phyloP scores from a whole-genome alignment of 2,888 invertebrate genomes.

The Aporophyla nigra region DNA sequence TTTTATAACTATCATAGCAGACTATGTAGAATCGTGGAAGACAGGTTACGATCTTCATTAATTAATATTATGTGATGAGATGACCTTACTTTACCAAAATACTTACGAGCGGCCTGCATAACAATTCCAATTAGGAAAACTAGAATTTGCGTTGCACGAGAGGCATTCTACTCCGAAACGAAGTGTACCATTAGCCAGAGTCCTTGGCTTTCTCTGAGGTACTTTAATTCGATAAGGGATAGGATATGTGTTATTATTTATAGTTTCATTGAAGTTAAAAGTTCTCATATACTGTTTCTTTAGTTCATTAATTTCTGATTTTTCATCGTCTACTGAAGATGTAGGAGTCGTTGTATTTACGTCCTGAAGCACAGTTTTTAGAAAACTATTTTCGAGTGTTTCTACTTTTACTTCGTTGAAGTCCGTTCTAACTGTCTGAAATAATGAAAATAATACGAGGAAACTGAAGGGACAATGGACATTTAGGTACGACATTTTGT shows the following conservation, averaged over 20 bases:
- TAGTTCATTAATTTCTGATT: constrained; percentile 70
- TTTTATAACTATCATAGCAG: not conserved
- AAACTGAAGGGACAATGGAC: constrained; percentile 67
- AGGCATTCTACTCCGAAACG: constrained; percentile 69
- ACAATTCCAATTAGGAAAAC: constrained; percentile 69
- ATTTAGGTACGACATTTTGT: constrained; percentile 66
- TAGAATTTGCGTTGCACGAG: constrained; percentile 71
- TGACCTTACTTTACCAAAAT: not conserved
- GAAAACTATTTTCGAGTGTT: constrained; percentile 70
- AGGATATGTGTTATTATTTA: constrained; percentile 38
- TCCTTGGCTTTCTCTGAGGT: constrained; percentile 66
- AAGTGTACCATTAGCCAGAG: constrained; percentile 32
- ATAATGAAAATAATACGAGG: constrained; percentile 74
- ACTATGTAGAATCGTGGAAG: not conserved
- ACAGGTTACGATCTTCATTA: not conserved
- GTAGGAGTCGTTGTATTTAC: constrained; percentile 69
- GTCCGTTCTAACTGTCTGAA: constrained; percentile 66
- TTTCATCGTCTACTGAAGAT: constrained; percentile 65
- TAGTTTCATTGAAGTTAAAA: constrained; percentile 67
- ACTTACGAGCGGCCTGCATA: constrained; percentile 75
- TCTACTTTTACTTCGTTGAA: constrained; percentile 69
- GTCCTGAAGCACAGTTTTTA: constrained; percentile 62
- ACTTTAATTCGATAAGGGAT: constrained; percentile 48
- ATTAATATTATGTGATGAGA: not conserved
- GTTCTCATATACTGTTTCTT: constrained; percentile 67